Evolutionary conservation across 2,113 vertebrate species (phyloP).

Genomic region (Myotis lucifugus): DNA sequence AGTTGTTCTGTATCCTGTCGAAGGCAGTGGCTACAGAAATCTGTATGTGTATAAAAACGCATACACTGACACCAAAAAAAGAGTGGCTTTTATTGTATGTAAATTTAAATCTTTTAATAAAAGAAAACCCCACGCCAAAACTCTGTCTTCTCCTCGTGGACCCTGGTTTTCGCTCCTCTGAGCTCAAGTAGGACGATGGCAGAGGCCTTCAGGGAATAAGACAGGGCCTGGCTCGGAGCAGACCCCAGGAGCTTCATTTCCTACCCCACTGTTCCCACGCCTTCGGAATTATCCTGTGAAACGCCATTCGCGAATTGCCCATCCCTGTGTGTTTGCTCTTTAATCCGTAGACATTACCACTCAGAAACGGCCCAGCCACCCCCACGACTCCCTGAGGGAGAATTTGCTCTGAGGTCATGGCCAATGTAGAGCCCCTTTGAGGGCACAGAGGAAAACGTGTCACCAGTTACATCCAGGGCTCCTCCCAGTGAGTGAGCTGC

Average conservation of each 20-base stretch:
- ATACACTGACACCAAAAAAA: background rate
- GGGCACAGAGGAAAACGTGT: background rate
- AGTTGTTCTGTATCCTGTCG: background rate
- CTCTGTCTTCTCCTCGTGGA: background rate
- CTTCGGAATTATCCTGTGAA: background rate
- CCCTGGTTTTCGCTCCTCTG: background rate
- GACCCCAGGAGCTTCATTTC: background rate
- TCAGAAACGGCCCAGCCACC: background rate
- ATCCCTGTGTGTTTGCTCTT: background rate
- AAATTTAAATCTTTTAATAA: background rate
- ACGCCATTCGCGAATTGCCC: background rate
- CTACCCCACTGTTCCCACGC: rapidly evolving
- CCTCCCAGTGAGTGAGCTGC: background rate
- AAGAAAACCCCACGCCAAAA: background rate
- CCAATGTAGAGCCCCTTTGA: background rate
- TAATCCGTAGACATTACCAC: background rate
- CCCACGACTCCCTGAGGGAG: background rate
- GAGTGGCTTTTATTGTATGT: background rate
- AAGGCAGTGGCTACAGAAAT: background rate
- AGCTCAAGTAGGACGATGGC: background rate
- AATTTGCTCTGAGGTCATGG: background rate
- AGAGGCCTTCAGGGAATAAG: background rate
- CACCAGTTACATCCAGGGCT: background rate
- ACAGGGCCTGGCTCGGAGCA: background rate
- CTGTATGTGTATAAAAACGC: background rate